Conservation (phyloP, 2,888 invertebrate genomes). For the Odontomyia ornata region DNA sequence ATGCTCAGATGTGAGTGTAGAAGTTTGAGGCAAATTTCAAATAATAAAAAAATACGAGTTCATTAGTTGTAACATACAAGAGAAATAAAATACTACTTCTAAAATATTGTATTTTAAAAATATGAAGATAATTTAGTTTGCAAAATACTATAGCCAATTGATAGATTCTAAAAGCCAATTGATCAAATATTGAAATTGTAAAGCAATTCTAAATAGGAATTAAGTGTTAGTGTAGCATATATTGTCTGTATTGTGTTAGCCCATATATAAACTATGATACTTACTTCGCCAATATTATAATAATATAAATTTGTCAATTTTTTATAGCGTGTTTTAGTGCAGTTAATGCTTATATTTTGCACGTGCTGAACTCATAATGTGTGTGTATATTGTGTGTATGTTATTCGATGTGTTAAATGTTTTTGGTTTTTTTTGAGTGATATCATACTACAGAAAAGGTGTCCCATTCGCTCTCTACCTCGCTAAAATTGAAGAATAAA, state of each 20-base stretch:
- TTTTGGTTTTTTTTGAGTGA: conserved; percentile 13
- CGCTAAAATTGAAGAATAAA: conserved; percentile 24
- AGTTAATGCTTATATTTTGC: background rate
- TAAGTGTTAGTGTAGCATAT: background rate
- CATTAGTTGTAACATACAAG: too few species aligned
- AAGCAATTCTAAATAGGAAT: background rate
- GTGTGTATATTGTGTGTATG: conserved; percentile 2
- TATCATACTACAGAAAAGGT: conserved; percentile 26
- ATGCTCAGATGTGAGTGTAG: too few species aligned
- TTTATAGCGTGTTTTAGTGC: conserved; percentile 4
- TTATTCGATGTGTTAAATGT: conserved; percentile 18
- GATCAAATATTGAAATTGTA: background rate
- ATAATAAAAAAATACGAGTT: too few species aligned
- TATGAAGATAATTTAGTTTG: too few species aligned
- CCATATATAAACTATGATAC: background rate
- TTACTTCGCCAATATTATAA: conserved; percentile 24
- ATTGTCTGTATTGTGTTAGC: background rate
- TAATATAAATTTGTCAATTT: background rate
- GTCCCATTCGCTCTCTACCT: conserved; percentile 25
- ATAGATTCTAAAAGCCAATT: too few species aligned
- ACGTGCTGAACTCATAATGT: background rate
- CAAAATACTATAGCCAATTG: too few species aligned
- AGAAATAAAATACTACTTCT: too few species aligned
- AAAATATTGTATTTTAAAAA: too few species aligned
- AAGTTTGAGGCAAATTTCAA: too few species aligned